Base-by-base conservation (phyloP, 2,797 vertebrate genomes). In the Falco rusticolus region DNA sequence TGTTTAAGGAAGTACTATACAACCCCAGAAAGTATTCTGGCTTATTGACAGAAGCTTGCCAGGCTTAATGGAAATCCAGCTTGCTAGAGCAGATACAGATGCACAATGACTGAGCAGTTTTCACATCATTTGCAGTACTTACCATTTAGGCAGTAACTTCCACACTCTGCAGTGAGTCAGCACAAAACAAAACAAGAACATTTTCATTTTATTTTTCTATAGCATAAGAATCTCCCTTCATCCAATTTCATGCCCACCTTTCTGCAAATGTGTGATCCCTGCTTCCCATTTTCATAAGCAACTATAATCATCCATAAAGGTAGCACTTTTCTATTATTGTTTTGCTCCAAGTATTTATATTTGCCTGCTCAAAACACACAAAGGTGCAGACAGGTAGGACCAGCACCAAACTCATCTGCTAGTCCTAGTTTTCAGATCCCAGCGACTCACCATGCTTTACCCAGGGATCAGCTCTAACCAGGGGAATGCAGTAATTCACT, bases 131-230 rank as follows among this genome's bases (percentile, higher is more conserved):
- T 47, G 39, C 68, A 93, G 69, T 98, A 99, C 99, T 99, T 99
- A 99, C 99, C 99, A 98, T 99, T 99, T 95, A 99, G 98, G 98
- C 99, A 99, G 97, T 99, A 99, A 98, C 99, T 99, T 95, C 99
- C 99, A 98, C 99, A 99, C 94, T 99, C 99, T 99, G 98, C 93
- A 98, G 37, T 56, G 94, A 91, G 98, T 93, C 97, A 98, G 97
- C 97, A 96, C 97, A 98, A 98, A 98, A 98, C 90, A 98, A 96
- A 98, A 98, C 56, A 95, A 96, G 69, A 96, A 96, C 22, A 96
- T 81, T 96, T 74, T 93, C 45, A 10, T 56, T 94, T 96, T 96
- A 97, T 91, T 96, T 92, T 89, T 86, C 69, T 78, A 33, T 64
- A 87, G 15, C 43, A 94, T 50, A 68, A 77, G 66, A 70, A 47